A percentile compares a stretch with the other conserved stretches of the same genome.
Conservation (phyloP, 2,113 vertebrate species). For the Ranitomeya imitator region DNA sequence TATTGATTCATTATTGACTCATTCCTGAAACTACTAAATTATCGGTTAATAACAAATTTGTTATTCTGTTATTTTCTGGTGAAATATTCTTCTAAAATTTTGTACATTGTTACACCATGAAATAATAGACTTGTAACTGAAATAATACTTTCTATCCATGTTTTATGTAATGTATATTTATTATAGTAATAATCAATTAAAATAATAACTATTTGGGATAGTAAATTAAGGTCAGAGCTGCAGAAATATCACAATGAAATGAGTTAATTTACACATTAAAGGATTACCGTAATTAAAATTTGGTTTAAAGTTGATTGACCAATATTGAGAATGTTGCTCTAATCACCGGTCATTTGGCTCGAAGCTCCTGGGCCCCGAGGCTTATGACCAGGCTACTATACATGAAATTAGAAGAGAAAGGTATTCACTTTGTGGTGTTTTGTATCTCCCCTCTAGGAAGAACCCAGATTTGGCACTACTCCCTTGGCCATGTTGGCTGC, state of each 20-base stretch:
- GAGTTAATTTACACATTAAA: background rate
- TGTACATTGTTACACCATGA: background rate
- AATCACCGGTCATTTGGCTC: background rate
- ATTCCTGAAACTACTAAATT: background rate
- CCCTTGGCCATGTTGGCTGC: conserved; percentile 99
- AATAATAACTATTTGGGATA: background rate
- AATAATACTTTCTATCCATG: background rate
- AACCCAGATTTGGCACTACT: conserved; percentile 97
- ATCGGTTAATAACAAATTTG: background rate
- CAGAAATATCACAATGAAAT: background rate
- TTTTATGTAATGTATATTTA: background rate
- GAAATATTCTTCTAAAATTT: background rate
- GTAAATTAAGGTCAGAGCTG: background rate
- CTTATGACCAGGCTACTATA: background rate
- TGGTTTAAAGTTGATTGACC: background rate
- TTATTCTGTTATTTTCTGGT: background rate
- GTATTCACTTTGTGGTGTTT: conserved; percentile 6
- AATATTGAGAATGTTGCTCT: background rate
- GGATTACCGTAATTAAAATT: background rate
- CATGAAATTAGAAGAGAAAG: background rate
- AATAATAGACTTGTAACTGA: background rate
- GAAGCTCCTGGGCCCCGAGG: background rate
- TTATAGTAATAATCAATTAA: background rate
- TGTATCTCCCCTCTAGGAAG: conserved; percentile 78
- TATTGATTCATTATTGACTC: background rate